These are phyloP conservation scores for Menidia menidia DNA, from an alignment of 2,797 vertebrate species.

Conservation along the genomic window DNA sequence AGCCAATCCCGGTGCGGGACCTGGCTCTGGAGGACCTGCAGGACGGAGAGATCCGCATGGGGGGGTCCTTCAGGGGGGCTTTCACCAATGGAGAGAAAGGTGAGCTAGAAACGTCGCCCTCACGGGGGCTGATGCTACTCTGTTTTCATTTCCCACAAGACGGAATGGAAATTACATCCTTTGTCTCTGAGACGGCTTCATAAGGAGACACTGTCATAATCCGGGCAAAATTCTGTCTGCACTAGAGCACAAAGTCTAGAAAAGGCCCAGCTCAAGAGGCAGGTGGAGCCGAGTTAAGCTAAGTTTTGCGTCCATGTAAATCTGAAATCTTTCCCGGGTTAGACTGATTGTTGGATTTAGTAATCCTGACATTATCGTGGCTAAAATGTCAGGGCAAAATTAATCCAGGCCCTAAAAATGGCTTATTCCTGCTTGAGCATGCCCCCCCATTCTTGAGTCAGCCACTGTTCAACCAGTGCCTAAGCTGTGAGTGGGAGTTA, in stretches of 20 bases:
- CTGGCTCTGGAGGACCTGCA: slow-evolving; percentile 94
- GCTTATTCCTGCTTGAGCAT: background rate
- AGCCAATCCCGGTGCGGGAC: slow-evolving; percentile 92
- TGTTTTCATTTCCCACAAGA: background rate
- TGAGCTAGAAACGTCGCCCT: slow-evolving; percentile 49
- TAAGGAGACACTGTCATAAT: background rate
- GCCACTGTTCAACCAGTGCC: background rate
- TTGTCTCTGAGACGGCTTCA: background rate
- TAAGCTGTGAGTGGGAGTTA: slow-evolving; percentile 11
- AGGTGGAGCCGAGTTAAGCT: background rate
- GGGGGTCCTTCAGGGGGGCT: slow-evolving; percentile 95
- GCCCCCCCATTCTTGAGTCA: background rate
- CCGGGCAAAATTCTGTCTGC: background rate
- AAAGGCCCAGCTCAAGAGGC: background rate
- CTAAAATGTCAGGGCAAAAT: background rate
- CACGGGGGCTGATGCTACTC: background rate
- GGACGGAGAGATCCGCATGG: slow-evolving; percentile 94
- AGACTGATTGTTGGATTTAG: background rate
- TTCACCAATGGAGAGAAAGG: slow-evolving; percentile 96
- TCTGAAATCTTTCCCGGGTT: background rate
- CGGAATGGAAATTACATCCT: background rate
- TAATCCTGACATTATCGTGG: background rate
- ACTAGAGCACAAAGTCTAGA: background rate
- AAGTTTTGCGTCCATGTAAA: background rate
- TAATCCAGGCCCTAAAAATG: background rate